Evolutionary conservation across 2,888 invertebrate genomes (phyloP).

Genomic region (Drosophila subsilvestris): DNA sequence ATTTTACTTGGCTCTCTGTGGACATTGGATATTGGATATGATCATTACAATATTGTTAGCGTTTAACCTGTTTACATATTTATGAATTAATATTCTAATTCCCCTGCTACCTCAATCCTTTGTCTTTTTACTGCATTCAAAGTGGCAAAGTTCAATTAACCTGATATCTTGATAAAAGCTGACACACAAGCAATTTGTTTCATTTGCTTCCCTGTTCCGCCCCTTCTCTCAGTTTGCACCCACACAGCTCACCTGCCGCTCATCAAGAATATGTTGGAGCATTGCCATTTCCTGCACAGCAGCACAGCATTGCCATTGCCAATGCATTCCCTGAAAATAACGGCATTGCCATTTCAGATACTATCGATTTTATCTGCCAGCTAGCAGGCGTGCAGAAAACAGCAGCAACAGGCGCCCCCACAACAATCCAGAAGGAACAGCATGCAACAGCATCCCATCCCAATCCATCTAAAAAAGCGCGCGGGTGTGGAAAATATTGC

Average conservation of each 20-base stretch:
- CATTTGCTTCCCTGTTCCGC: background rate
- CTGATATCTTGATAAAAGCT: no score
- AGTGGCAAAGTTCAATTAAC: no score
- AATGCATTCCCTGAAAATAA: conserved; percentile 2
- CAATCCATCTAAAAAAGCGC: conserved; percentile 13
- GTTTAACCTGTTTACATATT: no score
- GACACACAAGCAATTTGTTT: no score
- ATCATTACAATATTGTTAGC: no score
- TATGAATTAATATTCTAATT: no score
- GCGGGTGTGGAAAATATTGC: background rate
- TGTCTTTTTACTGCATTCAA: no score
- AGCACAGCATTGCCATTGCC: no score
- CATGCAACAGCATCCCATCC: background rate
- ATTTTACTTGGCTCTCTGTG: no score
- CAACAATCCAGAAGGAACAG: background rate
- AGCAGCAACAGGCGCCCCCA: conserved; percentile 25
- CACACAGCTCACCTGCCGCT: background rate
- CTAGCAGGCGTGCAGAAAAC: conserved; percentile 60
- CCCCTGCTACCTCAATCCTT: no score
- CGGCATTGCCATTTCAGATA: conserved; percentile 64
- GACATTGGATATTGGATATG: no score
- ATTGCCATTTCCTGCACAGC: background rate
- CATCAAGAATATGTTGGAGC: background rate
- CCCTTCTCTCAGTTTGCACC: background rate
- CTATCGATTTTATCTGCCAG: conserved; percentile 73